Conservation (phyloP, 1,140 invertebrate species). For the Pachyrhynchus sulphureomaculatus region DNA sequence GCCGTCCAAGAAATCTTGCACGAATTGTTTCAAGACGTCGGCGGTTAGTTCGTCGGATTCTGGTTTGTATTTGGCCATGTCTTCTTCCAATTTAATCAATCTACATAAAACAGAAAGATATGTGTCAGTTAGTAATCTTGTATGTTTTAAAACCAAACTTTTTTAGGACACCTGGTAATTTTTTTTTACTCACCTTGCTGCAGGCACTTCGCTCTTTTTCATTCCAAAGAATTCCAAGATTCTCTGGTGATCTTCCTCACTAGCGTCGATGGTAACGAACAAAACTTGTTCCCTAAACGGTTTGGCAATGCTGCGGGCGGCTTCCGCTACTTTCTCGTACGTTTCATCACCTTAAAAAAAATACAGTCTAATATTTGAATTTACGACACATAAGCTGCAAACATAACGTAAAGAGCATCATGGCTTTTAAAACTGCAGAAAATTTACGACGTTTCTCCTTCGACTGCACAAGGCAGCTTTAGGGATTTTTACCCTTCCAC, state of each 20-base stretch:
- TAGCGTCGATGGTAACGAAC: conserved; percentile 93
- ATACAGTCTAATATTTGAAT: background rate
- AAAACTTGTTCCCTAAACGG: conserved; percentile 89
- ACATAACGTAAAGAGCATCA: too few relatives aligned
- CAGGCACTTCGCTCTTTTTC: conserved; percentile 88
- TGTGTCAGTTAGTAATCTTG: too few relatives aligned
- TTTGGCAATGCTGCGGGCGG: conserved; percentile 78
- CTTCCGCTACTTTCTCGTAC: conserved; percentile 72
- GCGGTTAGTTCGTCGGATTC: conserved; percentile 72
- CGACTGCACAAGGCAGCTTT: too few relatives aligned
- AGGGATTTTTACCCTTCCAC: too few relatives aligned
- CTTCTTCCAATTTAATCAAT: conserved; percentile 92
- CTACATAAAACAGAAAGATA: conserved; percentile 53
- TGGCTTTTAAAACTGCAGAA: too few relatives aligned
- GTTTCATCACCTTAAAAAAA: conserved; percentile 59
- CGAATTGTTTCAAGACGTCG: conserved; percentile 81
- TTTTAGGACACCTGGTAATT: too few relatives aligned
- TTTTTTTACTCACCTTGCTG: conserved; percentile 56
- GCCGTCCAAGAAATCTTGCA: conserved; percentile 84
- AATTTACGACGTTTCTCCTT: too few relatives aligned
- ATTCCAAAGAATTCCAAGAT: conserved; percentile 99
- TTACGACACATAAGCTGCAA: too few relatives aligned
- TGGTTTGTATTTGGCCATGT: conserved; percentile 99
- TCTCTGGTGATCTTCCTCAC: conserved; percentile 93
- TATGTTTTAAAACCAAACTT: too few relatives aligned